Conservation (phyloP, 2,888 invertebrate species). For the Drosophila rubida region DNA sequence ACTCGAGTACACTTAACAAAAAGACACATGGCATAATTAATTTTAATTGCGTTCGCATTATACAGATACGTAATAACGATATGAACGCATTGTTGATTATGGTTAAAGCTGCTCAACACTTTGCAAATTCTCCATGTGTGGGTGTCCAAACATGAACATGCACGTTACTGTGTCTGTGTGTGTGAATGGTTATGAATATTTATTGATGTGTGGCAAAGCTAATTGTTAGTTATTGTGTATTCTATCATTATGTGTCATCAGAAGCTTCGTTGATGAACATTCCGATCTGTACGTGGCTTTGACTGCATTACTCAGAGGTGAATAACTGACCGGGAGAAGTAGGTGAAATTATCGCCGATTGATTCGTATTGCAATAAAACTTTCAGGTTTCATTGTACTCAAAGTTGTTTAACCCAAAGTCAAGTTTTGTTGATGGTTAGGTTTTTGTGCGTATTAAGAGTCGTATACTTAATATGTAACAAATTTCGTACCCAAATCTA, state of each 20-base stretch:
- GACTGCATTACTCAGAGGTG: slow-evolving; percentile 2
- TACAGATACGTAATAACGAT: slow-evolving; percentile 18
- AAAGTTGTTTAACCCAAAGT: no score
- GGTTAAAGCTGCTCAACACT: slow-evolving; percentile 33
- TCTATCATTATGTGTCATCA: slow-evolving; percentile 67
- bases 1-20: slow-evolving; percentile 55
- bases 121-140: slow-evolving; percentile 24
- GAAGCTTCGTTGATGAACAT: slow-evolving; percentile 14
- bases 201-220: slow-evolving; percentile 55
- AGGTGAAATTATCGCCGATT: background rate
- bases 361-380: background rate
- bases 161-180: slow-evolving; percentile 20
- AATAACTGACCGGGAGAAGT: background rate
- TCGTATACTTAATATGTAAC: no score
- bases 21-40: slow-evolving; percentile 70
- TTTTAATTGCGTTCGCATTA: slow-evolving; percentile 60
- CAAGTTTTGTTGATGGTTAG: no score
- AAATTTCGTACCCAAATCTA: no score
- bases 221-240: slow-evolving; percentile 37
- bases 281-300: slow-evolving; percentile 9
- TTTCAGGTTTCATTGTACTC: no score
- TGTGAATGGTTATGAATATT: slow-evolving; percentile 69
- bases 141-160: slow-evolving; percentile 8
- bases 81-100: slow-evolving; percentile 20
- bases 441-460: no score